Evolutionary conservation across 2,797 vertebrate genomes (phyloP).

Genomic region (Scarus forsteni): DNA sequence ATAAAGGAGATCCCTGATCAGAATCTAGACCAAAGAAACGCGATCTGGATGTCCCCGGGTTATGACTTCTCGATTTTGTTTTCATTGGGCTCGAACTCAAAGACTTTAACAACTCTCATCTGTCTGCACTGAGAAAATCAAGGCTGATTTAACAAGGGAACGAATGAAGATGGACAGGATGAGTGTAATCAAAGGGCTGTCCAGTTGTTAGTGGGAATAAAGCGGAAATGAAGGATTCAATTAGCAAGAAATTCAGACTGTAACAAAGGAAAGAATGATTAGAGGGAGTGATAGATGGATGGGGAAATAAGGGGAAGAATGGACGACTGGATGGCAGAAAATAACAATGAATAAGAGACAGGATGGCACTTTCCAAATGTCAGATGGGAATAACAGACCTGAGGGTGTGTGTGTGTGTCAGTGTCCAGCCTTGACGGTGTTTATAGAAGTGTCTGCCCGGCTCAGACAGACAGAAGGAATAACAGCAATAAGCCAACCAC

Average conservation of each 20-base stretch:
- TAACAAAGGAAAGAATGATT: neutral
- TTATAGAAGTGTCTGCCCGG: slow-evolving; percentile 67
- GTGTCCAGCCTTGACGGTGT: slow-evolving; percentile 50
- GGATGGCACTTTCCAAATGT: slow-evolving; percentile 32
- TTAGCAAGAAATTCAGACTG: neutral
- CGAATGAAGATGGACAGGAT: neutral
- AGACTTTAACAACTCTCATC: neutral
- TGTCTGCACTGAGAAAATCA: neutral
- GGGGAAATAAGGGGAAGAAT: neutral
- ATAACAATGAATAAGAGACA: slow-evolving; percentile 2
- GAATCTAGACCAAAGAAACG: no score
- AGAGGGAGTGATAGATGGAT: neutral
- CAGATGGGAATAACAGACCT: slow-evolving; percentile 52
- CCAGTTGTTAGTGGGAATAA: neutral
- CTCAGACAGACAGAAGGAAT: slow-evolving; percentile 73
- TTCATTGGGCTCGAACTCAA: no score
- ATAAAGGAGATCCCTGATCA: neutral
- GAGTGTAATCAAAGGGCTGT: neutral
- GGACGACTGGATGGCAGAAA: neutral
- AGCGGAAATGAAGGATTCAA: slow-evolving; percentile 6
- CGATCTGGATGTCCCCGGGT: no score
- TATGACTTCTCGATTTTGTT: neutral
- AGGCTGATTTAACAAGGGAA: neutral
- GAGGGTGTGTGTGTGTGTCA: slow-evolving; percentile 18
- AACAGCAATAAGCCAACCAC: slow-evolving; percentile 70